Evolutionary conservation across 1,140 invertebrate genomes (phyloP), one percentile per base, ranked within the genome.

Genomic region (Holcopasites calliopsidis): DNA sequence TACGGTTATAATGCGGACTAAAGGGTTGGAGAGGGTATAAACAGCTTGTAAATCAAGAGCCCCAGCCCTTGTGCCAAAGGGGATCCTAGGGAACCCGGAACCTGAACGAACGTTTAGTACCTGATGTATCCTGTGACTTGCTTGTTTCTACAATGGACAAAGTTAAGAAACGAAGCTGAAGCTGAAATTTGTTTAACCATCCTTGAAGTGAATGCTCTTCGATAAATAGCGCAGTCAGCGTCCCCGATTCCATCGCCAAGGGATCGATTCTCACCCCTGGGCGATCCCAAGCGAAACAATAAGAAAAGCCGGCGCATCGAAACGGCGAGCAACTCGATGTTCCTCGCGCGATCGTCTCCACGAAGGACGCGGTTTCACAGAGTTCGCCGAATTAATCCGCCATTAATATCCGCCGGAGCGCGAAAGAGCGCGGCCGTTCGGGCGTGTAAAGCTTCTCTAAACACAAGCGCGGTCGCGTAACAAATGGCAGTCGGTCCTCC

Each of bases 401-500:
- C 90, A 92, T 91, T 91, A 91, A 92, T 92, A 85, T 90, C 86
- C 85, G 73, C 75, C 74, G 81, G 73, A 83, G 77, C 21, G 28
- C 80, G 85, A 86, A 87, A 87, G 85, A 88, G 87, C 88, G 85
- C 86, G 87, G 87, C 88, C 87, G 87, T 84, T 85, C 84, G 84
- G 87, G 85, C 85, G 86, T 88, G 90, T 91, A 90, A 91, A 91
- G 86, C 87, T 89, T 90, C 88, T 89, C 87, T 88, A 90, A 91
- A 91, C 90, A 91, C 90, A 89, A 84, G 84, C 90, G 90, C 85
- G 84, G 86, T 35, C 61, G 88, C 90, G 88, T 84, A 84, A 92
- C 90, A 91, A 92, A 92, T 91, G 90, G 66, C 69, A 90, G n/a
- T 10, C 44, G 64, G 79, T 80, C 55, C 26, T 70, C 69, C 52